Conservation (phyloP, 1,140 invertebrate species). For the Theocolax elegans region DNA sequence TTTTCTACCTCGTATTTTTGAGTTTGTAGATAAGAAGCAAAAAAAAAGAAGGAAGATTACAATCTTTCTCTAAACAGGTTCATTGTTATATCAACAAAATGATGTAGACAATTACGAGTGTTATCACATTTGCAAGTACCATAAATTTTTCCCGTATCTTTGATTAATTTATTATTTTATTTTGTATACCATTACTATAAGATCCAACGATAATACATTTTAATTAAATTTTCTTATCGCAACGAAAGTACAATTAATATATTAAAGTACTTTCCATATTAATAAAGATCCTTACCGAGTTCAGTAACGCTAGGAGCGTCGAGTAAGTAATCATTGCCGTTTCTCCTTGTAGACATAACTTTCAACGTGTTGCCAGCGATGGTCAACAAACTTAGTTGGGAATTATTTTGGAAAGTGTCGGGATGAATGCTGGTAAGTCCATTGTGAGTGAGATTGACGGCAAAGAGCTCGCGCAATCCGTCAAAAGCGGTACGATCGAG, state of each 20-base stretch:
- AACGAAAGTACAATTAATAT: background rate
- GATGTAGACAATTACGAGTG: background rate
- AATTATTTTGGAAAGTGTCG: conserved; percentile 74
- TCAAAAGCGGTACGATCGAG: conserved; percentile 72
- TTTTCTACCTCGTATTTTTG: too few species aligned
- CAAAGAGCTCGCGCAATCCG: conserved; percentile 73
- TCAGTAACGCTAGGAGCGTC: conserved; percentile 74
- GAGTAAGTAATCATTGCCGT: conserved; percentile 67
- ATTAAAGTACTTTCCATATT: too few species aligned
- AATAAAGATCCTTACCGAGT: too few species aligned
- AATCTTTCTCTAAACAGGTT: background rate
- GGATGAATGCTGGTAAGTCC: conserved; percentile 72
- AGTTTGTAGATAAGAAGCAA: too few species aligned
- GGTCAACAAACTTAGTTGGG: conserved; percentile 73
- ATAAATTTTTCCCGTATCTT: background rate
- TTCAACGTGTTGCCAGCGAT: conserved; percentile 76
- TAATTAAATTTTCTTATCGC: background rate
- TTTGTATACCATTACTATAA: too few species aligned
- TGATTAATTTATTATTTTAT: background rate
- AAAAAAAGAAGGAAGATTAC: background rate
- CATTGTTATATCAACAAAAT: background rate
- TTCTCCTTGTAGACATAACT: conserved; percentile 55
- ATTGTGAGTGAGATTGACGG: conserved; percentile 76
- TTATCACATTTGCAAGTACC: conserved; percentile 6
- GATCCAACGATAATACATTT: too few species aligned